A percentile compares a stretch with the other conserved stretches of the same genome.
Evolutionary conservation across 2,888 invertebrate genomes (phyloP).

Genomic region (Ochlodes sylvanus): DNA sequence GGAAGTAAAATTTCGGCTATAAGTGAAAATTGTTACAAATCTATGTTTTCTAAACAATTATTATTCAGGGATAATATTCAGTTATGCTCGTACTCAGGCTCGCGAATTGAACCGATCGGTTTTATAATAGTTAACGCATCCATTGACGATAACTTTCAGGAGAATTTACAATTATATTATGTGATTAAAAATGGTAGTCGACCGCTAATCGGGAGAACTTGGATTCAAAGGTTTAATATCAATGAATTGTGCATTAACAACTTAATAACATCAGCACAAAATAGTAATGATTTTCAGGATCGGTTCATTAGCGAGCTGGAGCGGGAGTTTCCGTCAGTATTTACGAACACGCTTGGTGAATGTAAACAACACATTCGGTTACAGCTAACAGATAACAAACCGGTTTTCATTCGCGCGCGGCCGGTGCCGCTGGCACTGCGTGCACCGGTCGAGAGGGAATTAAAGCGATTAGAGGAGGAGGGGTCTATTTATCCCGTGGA

Average conservation of each 20-base stretch:
- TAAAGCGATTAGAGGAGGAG: neutral
- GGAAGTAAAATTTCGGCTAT: conserved; percentile 40
- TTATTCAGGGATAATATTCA: conserved; percentile 38
- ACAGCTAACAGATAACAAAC: conserved; percentile 1
- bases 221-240: neutral
- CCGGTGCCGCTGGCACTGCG: conserved; percentile 11
- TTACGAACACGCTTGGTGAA: conserved; percentile 1
- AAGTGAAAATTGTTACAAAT: conserved; percentile 24
- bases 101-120: conserved; percentile 39
- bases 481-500: conserved; percentile 35
- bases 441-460: neutral
- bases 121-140: conserved; percentile 30
- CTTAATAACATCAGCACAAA: neutral
- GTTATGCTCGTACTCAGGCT: conserved; percentile 38
- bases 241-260: neutral
- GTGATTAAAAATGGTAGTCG: neutral
- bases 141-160: neutral
- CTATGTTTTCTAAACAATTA: conserved; percentile 16
- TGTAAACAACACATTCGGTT: conserved; percentile 14
- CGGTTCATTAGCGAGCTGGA: conserved; percentile 11
- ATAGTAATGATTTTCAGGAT: neutral
- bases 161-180: neutral
- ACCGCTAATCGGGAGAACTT: neutral
- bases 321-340: conserved; percentile 2
- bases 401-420: too few species aligned